Evolutionary conservation across 2,888 invertebrate species (phyloP).

Genomic region (Caenorhabditis sp.): DNA sequence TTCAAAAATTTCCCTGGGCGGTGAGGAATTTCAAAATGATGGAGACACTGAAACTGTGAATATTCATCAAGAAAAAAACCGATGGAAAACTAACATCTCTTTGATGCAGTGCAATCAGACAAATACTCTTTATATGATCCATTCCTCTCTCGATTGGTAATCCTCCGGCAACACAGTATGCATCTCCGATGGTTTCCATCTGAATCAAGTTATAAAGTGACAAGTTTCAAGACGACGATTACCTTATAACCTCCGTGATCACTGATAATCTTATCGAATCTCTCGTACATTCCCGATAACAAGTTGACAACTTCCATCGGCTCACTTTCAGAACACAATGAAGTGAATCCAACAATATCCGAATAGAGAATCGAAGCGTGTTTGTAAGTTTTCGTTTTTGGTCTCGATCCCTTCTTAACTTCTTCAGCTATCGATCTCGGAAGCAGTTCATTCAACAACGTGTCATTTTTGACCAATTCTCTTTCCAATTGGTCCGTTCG

Average conservation of each 20-base stretch:
- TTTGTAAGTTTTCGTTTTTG: conserved; percentile 76
- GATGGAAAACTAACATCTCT: conserved; percentile 72
- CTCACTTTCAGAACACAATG: conserved; percentile 79
- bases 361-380: conserved; percentile 81
- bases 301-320: conserved; percentile 82
- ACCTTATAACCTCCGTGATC: conserved; percentile 81
- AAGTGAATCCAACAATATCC: conserved; percentile 83
- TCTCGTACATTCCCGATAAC: conserved; percentile 79
- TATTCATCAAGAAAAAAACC: neutral
- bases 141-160: conserved; percentile 74
- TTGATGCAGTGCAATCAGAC: conserved; percentile 78
- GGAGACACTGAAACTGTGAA: conserved; percentile 73
- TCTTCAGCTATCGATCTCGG: conserved; percentile 79
- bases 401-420: conserved; percentile 73
- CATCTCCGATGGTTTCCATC: conserved; percentile 82
- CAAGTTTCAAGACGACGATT: neutral
- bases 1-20: conserved; percentile 79
- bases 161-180: conserved; percentile 82
- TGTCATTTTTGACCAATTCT: conserved; percentile 76
- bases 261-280: conserved; percentile 80
- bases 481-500: conserved; percentile 77
- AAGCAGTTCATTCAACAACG: conserved; percentile 77
- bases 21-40: conserved; percentile 81
- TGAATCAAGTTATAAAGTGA: conserved; percentile 39
- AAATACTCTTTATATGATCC: conserved; percentile 79